A percentile compares a stretch with the other conserved stretches of the same genome.
Conservation (phyloP, 1,140 invertebrate species). For the Heterodera schachtii region DNA sequence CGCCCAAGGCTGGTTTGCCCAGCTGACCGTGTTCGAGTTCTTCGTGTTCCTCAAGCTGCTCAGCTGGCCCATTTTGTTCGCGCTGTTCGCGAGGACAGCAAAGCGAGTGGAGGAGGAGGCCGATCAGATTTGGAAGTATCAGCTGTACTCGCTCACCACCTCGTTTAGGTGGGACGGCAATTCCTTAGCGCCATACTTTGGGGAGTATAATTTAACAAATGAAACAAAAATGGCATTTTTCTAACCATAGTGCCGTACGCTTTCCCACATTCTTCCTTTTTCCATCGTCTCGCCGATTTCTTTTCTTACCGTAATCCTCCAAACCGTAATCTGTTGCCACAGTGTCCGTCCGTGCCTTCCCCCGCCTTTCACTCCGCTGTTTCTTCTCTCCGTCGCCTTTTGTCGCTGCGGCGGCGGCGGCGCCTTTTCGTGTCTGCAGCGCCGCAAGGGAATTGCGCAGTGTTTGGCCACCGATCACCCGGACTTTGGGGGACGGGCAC, state of each 20-base stretch:
- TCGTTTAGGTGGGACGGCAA: constrained; percentile 48
- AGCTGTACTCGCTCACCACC: constrained; percentile 55
- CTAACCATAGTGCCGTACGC: background rate
- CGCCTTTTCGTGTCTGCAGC: constrained; percentile 18
- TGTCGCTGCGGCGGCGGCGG: constrained; percentile 23
- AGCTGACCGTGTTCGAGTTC: constrained; percentile 53
- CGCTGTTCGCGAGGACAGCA: constrained; percentile 60
- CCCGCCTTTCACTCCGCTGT: constrained; percentile 59
- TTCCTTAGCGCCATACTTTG: too few relatives aligned
- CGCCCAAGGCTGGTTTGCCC: constrained; percentile 45
- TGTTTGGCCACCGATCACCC: constrained; percentile 43
- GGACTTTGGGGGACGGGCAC: constrained; percentile 30
- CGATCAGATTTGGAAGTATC: constrained; percentile 62
- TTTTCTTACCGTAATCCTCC: too few relatives aligned
- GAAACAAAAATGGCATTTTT: too few relatives aligned
- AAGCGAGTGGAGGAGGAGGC: constrained; percentile 62
- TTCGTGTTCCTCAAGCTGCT: constrained; percentile 60
- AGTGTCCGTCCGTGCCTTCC: constrained; percentile 57
- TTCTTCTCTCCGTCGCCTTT: constrained; percentile 46
- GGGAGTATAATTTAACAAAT: too few relatives aligned
- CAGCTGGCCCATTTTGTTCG: constrained; percentile 60
- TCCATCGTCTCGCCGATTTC: too few relatives aligned
- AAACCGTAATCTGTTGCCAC: constrained; percentile 14
- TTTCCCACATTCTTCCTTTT: too few relatives aligned
- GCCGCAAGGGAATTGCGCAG: constrained; percentile 20